Evolutionary conservation across 2,888 invertebrate species (phyloP).

Genomic region (Busseola fusca): DNA sequence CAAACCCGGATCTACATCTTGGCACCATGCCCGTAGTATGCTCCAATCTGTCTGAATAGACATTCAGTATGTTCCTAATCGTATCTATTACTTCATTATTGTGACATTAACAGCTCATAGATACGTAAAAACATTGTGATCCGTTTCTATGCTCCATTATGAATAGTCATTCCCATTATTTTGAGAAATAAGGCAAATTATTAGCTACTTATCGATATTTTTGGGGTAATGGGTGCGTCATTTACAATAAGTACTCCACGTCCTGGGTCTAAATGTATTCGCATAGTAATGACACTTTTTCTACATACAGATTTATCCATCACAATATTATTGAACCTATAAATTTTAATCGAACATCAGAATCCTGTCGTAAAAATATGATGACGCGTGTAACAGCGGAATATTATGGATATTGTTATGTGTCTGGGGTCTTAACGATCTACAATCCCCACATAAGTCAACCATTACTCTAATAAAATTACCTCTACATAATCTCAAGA

Average conservation of each 20-base stretch:
- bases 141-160: conserved; percentile 13
- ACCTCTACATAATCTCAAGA: conserved; percentile 21
- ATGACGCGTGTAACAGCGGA: conserved; percentile 30
- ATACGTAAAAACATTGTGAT: conserved; percentile 15
- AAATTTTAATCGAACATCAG: conserved; percentile 40
- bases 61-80: conserved; percentile 9
- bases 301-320: conserved; percentile 28
- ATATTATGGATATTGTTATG: conserved; percentile 46
- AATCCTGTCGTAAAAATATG: conserved; percentile 50
- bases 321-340: conserved; percentile 40
- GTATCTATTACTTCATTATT: conserved; percentile 44
- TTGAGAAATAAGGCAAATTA: conserved; percentile 3
- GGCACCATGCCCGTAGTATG: conserved; percentile 41
- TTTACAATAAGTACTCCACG: conserved; percentile 11
- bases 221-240: conserved; percentile 4
- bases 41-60: conserved; percentile 2
- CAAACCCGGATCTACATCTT: conserved; percentile 23
- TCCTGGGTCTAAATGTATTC: conserved; percentile 24
- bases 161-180: conserved; percentile 10
- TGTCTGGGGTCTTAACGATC: conserved; percentile 32
- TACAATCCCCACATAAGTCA: conserved; percentile 35
- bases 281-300: conserved; percentile 19
- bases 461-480: conserved; percentile 48
- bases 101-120: conserved; percentile 27
- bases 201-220: conserved; percentile 19